Base-by-base conservation (phyloP, 2,797 vertebrate species). In the Anguilla marmorata region DNA sequence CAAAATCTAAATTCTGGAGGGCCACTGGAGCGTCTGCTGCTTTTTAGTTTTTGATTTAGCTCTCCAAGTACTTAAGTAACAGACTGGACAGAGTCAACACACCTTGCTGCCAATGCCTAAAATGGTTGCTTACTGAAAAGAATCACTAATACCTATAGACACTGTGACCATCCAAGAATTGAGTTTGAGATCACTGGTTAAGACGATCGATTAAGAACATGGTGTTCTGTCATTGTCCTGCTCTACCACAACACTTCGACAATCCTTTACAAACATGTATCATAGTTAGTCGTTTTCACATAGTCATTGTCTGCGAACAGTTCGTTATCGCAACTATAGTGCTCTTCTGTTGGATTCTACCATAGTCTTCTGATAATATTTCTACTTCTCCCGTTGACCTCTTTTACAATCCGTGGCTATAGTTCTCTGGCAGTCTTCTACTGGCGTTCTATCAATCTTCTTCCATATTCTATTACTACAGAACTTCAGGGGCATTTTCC, bases 21-120 rank as follows among this genome's bases (percentile, higher is more conserved):
- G 63, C n/a, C 63, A 69, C 1, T 11, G 66, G 4, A 27, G 82
- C 7, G 12, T 19, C 54, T 45, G 4, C 14, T n/a, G 63, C 63
- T 69, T 27, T 69, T 27, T n/a, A 8, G 63, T 69, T 27, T 69
- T n/a, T 69, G 63, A 69, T 69, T 69, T 69, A 84, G 45, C 33
- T 54, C 45, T 86, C 85, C 37, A 69, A 50, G 56, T 60, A 45
- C 85, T 48, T 72, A 86, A 50, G 63, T 58, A 14, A 52, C 50
- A 8, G 50, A 12, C 50, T 52, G 50, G 50, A 52, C 0, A 52
- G 50, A 52, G 50, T 52, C 50, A 8, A 52, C 50, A 58, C 56
- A 58, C 60, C 6, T n/a, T 8, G 3, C 60, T 66, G 60, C 8
- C 60, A n/a, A n/a, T 3, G 60, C 60, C 58, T 52, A 52, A 52